Conservation (phyloP, 2,888 invertebrate species). For the Phytoseiulus persimilis region DNA sequence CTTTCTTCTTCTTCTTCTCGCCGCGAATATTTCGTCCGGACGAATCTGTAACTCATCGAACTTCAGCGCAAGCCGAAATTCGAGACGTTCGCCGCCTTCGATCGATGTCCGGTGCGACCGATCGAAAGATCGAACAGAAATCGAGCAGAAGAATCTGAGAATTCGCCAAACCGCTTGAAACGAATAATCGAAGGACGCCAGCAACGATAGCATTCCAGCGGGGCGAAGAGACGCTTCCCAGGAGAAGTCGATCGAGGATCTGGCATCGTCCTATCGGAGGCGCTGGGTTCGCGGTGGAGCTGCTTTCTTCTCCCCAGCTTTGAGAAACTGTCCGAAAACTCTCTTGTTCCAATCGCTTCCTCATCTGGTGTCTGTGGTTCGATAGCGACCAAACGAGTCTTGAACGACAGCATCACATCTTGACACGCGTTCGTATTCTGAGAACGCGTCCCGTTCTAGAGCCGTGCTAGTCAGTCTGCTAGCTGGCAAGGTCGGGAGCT, state of each 20-base stretch:
- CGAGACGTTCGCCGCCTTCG: neutral
- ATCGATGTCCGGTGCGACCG: too few species aligned
- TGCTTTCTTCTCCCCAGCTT: neutral
- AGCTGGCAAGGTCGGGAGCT: neutral
- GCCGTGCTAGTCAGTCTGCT: neutral
- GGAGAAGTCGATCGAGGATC: neutral
- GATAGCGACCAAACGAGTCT: neutral
- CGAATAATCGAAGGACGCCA: neutral
- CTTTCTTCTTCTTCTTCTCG: neutral
- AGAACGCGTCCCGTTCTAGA: neutral
- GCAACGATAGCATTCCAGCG: neutral
- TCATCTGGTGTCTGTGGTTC: too few species aligned
- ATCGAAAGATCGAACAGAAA: neutral
- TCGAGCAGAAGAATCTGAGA: neutral
- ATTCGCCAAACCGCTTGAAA: neutral
- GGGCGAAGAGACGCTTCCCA: neutral
- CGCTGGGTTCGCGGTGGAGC: neutral
- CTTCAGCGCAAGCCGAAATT: neutral
- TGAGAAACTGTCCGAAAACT: neutral
- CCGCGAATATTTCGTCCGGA: neutral
- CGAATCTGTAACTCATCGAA: neutral
- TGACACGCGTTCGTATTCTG: neutral
- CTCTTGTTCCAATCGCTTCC: neutral
- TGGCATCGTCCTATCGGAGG: neutral
- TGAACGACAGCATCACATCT: neutral